Conservation (phyloP, 2,113 vertebrate genomes). For the Mus pahari region DNA sequence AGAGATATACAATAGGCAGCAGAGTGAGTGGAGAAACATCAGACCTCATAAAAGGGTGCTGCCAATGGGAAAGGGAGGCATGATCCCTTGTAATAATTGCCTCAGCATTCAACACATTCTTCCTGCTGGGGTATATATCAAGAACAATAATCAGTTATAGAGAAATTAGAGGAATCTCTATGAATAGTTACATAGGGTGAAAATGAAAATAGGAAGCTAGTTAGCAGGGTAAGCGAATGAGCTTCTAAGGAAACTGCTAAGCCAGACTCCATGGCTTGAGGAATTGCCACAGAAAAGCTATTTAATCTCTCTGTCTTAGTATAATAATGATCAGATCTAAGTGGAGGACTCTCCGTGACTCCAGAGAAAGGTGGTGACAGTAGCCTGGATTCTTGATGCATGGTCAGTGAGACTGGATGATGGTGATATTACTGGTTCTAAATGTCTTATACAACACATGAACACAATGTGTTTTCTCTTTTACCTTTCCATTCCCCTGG, state of each 20-base stretch:
- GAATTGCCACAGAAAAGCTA: not conserved
- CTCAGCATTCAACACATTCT: not conserved
- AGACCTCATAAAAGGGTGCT: rapidly evolving
- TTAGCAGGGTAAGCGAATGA: rapidly evolving
- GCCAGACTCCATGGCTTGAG: rapidly evolving
- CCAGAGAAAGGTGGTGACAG: not conserved
- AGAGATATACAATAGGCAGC: no score
- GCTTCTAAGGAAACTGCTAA: not conserved
- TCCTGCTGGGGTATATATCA: not conserved
- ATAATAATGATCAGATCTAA: not conserved
- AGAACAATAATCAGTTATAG: not conserved
- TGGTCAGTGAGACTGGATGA: not conserved
- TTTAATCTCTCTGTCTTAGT: not conserved
- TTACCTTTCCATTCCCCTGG: not conserved
- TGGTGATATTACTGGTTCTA: not conserved
- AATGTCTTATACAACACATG: not conserved
- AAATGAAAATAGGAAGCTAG: not conserved
- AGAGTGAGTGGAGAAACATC: no score
- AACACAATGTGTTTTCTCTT: not conserved
- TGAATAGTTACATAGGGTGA: not conserved
- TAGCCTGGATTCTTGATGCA: no score
- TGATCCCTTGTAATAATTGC: rapidly evolving
- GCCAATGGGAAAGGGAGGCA: not conserved
- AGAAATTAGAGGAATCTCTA: not conserved
- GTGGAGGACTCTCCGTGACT: not conserved